Conservation (phyloP, 2,113 vertebrate genomes). For the Sinocyclocheilus grahami region DNA sequence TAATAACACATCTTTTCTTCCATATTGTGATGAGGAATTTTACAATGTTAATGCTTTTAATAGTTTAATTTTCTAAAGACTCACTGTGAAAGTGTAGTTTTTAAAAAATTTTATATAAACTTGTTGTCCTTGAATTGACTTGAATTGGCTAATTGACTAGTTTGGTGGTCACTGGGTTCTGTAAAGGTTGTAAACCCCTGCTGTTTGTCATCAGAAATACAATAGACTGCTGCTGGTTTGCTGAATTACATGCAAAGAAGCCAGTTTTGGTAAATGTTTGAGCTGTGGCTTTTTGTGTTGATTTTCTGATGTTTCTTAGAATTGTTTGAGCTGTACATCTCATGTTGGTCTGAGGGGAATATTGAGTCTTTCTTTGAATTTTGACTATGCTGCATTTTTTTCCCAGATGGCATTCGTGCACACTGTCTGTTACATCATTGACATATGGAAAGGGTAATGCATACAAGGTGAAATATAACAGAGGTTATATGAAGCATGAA, state of each 20-base stretch:
- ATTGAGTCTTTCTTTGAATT: background rate
- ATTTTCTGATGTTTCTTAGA: background rate
- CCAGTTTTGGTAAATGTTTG: background rate
- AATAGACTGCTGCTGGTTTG: background rate
- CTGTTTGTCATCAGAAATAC: background rate
- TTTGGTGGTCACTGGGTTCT: background rate
- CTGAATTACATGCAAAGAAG: background rate
- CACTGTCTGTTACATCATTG: background rate
- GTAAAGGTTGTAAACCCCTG: background rate
- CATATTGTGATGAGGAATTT: too few relatives aligned
- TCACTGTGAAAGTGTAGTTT: background rate
- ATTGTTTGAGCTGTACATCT: background rate
- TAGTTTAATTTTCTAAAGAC: background rate
- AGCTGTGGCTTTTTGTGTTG: background rate
- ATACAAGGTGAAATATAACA: slow-evolving; percentile 23
- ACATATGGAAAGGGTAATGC: slow-evolving; percentile 27
- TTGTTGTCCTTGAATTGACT: background rate
- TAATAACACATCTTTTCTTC: too few relatives aligned
- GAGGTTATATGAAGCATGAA: slow-evolving; percentile 23
- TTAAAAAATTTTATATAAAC: background rate
- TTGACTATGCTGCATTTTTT: slow-evolving; percentile 3
- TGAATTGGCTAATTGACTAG: background rate
- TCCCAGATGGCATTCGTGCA: background rate
- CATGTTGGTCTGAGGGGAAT: background rate
- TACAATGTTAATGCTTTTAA: too few relatives aligned